Evolutionary conservation across 2,888 invertebrate species (phyloP).

Genomic region (Pterobdella sp.): DNA sequence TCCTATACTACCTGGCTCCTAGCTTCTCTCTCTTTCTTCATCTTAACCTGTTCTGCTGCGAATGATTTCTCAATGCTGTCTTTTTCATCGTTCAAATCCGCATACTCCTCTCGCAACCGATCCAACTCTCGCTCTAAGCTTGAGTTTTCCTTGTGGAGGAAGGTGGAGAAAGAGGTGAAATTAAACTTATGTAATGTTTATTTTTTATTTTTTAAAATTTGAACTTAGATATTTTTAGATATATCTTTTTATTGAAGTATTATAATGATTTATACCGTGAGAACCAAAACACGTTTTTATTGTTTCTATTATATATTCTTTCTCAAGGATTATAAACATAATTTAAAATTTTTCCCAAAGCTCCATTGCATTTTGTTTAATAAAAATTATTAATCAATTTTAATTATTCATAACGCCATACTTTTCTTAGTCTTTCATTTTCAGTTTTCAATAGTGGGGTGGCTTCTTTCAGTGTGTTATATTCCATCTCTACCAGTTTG

Average conservation of each 20-base stretch:
- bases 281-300: no score
- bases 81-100: constrained; percentile 52
- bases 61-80: constrained; percentile 44
- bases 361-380: no score
- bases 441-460: constrained; percentile 11
- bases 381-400: no score
- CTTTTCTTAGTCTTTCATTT: constrained; percentile 22
- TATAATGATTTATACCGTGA: no score
- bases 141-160: constrained; percentile 50
- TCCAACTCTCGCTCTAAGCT: constrained; percentile 59
- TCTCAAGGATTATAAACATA: no score
- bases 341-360: no score
- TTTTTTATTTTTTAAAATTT: no score
- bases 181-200: no score
- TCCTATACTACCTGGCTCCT: constrained; percentile 41
- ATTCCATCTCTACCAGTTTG: constrained; percentile 24
- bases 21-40: constrained; percentile 46
- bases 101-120: constrained; percentile 58
- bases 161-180: no score
- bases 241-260: no score
- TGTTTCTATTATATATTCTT: no score
- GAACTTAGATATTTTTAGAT: no score
- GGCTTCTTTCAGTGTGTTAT: constrained; percentile 16
- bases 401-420: not conserved
- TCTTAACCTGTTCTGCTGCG: constrained; percentile 53